Evolutionary conservation across 2,888 invertebrate species (phyloP).

Genomic region (Pediacus dermestoides): DNA sequence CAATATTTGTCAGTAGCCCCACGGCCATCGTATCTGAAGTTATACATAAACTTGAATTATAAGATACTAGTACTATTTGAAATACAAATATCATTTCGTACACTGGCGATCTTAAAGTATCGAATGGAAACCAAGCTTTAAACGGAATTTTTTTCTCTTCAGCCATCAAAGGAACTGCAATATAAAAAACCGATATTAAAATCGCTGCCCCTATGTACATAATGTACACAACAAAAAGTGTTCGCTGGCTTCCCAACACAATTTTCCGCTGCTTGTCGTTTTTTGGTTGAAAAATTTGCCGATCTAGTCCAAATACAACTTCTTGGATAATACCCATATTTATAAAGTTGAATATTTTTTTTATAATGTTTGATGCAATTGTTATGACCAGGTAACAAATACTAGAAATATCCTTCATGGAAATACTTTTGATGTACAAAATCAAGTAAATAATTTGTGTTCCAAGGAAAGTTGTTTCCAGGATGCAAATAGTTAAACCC

Average conservation of each 20-base stretch:
- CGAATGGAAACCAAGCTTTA: slow-evolving; percentile 4
- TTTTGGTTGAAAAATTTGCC: background rate
- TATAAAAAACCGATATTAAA: background rate
- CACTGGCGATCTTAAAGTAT: slow-evolving; percentile 1
- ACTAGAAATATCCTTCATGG: background rate
- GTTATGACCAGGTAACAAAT: background rate
- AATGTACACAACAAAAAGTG: background rate
- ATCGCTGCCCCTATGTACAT: background rate
- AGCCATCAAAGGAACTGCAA: background rate
- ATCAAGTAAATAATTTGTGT: background rate
- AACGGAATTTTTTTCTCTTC: background rate
- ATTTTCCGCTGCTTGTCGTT: background rate
- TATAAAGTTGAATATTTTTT: background rate
- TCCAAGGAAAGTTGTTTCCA: background rate
- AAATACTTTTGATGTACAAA: background rate
- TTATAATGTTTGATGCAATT: background rate
- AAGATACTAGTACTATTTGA: slow-evolving; percentile 2
- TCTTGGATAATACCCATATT: background rate
- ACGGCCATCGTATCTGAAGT: slow-evolving; percentile 2
- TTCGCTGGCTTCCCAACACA: background rate
- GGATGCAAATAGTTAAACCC: background rate
- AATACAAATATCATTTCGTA: background rate
- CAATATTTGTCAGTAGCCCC: slow-evolving; percentile 1
- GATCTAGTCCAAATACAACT: background rate
- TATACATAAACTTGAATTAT: slow-evolving; percentile 4